phyloP scores from a whole-genome alignment of 2,888 invertebrate genomes.

The Podabrus alpinus region DNA sequence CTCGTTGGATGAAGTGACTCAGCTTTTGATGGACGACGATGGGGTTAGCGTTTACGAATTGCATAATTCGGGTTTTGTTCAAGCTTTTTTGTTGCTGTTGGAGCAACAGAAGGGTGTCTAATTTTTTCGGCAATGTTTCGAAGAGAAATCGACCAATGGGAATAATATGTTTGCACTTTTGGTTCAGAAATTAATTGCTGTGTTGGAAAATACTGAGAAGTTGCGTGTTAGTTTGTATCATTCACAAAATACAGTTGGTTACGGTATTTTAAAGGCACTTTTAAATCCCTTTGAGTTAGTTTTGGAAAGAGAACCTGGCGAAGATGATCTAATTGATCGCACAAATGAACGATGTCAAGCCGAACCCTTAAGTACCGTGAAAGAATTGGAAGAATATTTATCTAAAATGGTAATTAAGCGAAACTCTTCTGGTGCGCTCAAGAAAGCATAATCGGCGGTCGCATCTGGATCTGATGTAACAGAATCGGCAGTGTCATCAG shows the following conservation, averaged over 20 bases:
- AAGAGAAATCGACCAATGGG: conserved; percentile 50
- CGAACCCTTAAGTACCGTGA: conserved; percentile 93
- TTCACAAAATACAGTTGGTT: conserved; percentile 80
- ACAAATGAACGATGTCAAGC: conserved; percentile 92
- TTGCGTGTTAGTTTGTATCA: conserved; percentile 92
- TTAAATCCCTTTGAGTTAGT: conserved; percentile 85
- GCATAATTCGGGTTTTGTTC: conserved; percentile 93
- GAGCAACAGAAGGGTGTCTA: conserved; percentile 70
- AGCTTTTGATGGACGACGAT: conserved; percentile 84
- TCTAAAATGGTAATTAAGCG: conserved; percentile 74
- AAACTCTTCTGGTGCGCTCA: neutral
- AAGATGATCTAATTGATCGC: conserved; percentile 84
- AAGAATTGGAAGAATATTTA: conserved; percentile 89
- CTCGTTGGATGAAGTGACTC: conserved; percentile 79
- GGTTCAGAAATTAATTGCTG: conserved; percentile 89
- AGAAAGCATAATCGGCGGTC: too few species aligned
- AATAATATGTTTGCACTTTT: conserved; percentile 65
- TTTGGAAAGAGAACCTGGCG: conserved; percentile 84
- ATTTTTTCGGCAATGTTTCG: conserved; percentile 73
- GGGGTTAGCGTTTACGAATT: conserved; percentile 95
- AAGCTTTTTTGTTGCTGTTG: conserved; percentile 79
- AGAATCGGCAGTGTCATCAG: neutral
- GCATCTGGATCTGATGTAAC: too few species aligned
- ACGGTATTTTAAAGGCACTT: conserved; percentile 93
- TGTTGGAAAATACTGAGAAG: conserved; percentile 95